Evolutionary conservation across 2,888 invertebrate genomes (phyloP), one percentile per base, ranked within the genome.

Genomic region (Campoplex nolae): DNA sequence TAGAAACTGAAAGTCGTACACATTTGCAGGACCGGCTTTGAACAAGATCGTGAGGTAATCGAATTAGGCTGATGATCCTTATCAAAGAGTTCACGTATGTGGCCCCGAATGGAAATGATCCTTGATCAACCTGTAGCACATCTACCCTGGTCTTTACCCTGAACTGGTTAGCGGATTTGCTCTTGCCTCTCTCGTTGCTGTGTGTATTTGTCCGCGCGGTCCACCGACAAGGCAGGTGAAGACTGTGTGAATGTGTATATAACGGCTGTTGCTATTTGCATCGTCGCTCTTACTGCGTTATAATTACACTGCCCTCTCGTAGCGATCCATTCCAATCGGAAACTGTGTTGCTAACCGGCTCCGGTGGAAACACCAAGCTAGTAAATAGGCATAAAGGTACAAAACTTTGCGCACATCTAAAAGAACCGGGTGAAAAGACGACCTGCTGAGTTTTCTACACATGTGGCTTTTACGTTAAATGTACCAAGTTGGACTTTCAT

Each of bases 241-340:
- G 89, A 85, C 88, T 87, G 73, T 84, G 80, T 56, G 56, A 80
- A 85, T 85, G 67, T 82, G 11, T 62, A 84, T 90, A 90, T 90
- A 90, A 90, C 90, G 89, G 89, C 90, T 89, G 88, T 90, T 84
- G 89, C 90, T 91, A 91, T 91, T 91, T 91, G 89, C 88, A 90
- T 89, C 89, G 86, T 88, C 80, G 88, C 88, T 86, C 89, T 82
- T 88, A 85, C 82, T 28, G 83, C 71, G 84, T 89, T 91, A 83
- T 83, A 91, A 91, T 90, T 91, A 90, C 88, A 82, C 89, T 90
- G 88, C 89, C 89, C 88, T 89, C 89, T 88, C 89, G 89, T 88
- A 88, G 87, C 23, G 23, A 90, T 91, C 85, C 89, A 81, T 83
- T 86, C 83, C 80, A 79, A 86, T 86, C 86, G 83, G 73, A 77